Evolutionary conservation across 2,888 invertebrate genomes (phyloP), one percentile per base, ranked within the genome.

Genomic region (Amorpha juglandis): DNA sequence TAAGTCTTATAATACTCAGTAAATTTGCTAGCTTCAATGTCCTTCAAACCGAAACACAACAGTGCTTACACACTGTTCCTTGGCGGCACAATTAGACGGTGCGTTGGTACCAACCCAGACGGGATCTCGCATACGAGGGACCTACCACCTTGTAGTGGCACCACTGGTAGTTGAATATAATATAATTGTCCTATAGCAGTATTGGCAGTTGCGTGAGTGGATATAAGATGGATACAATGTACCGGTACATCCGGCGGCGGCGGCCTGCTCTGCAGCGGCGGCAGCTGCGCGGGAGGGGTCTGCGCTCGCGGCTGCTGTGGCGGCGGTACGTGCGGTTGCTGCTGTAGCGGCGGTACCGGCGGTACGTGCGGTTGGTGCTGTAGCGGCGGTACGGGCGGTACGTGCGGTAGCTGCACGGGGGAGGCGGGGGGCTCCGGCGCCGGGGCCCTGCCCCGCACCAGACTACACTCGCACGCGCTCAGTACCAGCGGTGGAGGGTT

Each of bases 381-480:
- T 63, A 50, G 69, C 64, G 62, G 65, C 69, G 64, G 74, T 64
- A 58, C n/a, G n/a, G n/a, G n/a, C n/a, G n/a, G n/a, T n/a, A n/a
- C n/a, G n/a, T n/a, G n/a, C n/a, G n/a, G n/a, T n/a, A 3, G 75
- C 74, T 33, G 78, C 78, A 69, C 72, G 77, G 66, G 76, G 75
- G 27, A 75, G 76, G 47, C 75, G 65, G 71, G 71, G 68, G 71
- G 67, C 62, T 66, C 67, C 45, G 83, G 81, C 81, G 83, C 83
- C 45, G 83, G 82, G 81, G 83, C 83, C 84, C 87, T 85, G 83
- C 79, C 86, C 73, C 83, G 81, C 79, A 83, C 77, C 85, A 82
- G 81, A 82, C 88, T 86, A 87, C 86, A 86, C 88, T 88, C 84
- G 86, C 86, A 79, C 72, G 76, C 74, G 82, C 82, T 84, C 86